Evolutionary conservation across 1,140 invertebrate species (phyloP).

Genomic region (Tribolium castaneum): DNA sequence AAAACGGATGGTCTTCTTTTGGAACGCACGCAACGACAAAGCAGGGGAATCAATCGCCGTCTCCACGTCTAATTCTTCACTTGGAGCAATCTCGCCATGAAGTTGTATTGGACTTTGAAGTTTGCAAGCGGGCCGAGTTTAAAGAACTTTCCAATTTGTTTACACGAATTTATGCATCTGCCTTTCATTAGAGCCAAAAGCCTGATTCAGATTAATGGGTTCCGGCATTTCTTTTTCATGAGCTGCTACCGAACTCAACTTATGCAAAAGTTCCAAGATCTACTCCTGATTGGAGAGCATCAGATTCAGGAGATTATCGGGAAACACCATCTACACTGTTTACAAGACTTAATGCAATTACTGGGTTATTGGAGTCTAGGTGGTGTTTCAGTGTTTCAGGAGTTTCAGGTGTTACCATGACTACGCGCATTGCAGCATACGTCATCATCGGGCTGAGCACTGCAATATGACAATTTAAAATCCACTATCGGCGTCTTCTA

Average conservation of each 20-base stretch:
- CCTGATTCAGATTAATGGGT: not conserved
- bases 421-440: constrained; percentile 42
- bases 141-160: constrained; percentile 40
- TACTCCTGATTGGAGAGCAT: not conserved
- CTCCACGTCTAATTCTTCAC: constrained; percentile 40
- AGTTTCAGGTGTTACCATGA: constrained; percentile 37
- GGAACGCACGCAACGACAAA: constrained; percentile 20
- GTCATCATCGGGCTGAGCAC: constrained; percentile 40
- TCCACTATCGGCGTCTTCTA: constrained; percentile 41
- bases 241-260: not conserved
- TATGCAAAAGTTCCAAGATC: not conserved
- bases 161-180: constrained; percentile 34
- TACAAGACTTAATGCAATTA: constrained; percentile 33
- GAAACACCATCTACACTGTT: constrained; percentile 23
- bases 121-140: constrained; percentile 11
- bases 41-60: constrained; percentile 39
- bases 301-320: not conserved
- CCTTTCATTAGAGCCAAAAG: not conserved
- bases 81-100: constrained; percentile 40
- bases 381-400: not conserved
- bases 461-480: constrained; percentile 46
- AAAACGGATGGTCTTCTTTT: not conserved
- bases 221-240: not conserved
- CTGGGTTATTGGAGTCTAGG: constrained; percentile 26
- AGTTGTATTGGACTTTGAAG: constrained; percentile 44